Evolutionary conservation across 2,113 vertebrate genomes (phyloP).

Genomic region (Serinus canaria): DNA sequence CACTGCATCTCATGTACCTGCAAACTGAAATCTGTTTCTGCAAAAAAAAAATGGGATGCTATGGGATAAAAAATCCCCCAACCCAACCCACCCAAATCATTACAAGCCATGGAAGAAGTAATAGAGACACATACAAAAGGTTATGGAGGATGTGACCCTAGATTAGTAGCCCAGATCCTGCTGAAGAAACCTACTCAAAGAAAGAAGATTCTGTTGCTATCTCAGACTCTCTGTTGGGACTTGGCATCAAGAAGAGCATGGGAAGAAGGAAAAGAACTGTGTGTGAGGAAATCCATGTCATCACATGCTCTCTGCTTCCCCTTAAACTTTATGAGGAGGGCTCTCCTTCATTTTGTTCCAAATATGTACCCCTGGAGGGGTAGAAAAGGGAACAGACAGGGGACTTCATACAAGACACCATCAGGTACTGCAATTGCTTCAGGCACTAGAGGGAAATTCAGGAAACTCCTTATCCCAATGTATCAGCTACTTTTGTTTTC

Average conservation of each 20-base stretch:
- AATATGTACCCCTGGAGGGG: not conserved
- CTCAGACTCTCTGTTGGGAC: not conserved
- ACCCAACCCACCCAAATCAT: not conserved
- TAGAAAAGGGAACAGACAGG: not conserved
- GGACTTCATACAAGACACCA: not conserved
- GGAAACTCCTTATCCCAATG: not conserved
- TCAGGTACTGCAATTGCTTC: not conserved
- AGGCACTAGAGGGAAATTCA: not conserved
- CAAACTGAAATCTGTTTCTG: not conserved
- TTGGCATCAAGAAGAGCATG: not conserved
- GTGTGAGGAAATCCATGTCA: not conserved
- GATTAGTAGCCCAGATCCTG: not conserved
- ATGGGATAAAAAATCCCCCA: not conserved
- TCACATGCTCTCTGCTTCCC: not conserved
- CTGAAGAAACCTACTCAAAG: not conserved
- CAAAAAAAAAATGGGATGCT: not conserved
- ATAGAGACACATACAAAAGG: not conserved
- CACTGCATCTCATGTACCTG: not conserved
- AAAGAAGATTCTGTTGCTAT: not conserved
- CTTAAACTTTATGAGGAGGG: not conserved
- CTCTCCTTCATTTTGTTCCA: not conserved
- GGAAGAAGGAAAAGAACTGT: not conserved
- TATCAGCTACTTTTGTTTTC: not conserved
- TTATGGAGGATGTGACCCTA: not conserved
- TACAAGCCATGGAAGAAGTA: not conserved